Conservation (phyloP, 2,888 invertebrate species). For the Heliconius charithonia region DNA sequence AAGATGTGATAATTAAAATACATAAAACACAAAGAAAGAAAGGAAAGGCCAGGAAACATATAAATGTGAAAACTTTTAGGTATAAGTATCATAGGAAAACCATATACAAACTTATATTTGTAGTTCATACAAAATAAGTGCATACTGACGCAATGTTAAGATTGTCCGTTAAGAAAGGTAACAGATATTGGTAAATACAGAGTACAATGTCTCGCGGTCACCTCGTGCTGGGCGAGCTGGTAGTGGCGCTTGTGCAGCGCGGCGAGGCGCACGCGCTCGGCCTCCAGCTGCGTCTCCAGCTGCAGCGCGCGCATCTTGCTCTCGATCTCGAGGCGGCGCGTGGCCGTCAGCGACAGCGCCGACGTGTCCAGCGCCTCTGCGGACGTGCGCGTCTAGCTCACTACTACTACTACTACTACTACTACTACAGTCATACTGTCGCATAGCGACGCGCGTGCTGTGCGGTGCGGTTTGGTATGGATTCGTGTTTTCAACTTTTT, state of each 20-base stretch:
- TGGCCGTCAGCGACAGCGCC: slow-evolving; percentile 94
- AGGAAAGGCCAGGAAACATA: too few relatives aligned
- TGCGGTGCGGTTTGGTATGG: not conserved
- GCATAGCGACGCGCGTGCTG: not conserved
- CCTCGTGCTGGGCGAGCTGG: slow-evolving; percentile 88
- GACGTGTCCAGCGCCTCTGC: slow-evolving; percentile 95
- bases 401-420: not conserved
- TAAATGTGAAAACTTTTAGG: too few relatives aligned
- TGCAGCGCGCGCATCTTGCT: slow-evolving; percentile 97
- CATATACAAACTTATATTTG: too few relatives aligned
- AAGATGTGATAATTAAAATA: too few relatives aligned
- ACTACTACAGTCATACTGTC: too few relatives aligned
- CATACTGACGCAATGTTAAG: too few relatives aligned
- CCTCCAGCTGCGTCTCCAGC: slow-evolving; percentile 94
- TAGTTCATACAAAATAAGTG: too few relatives aligned
- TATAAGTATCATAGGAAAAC: too few relatives aligned
- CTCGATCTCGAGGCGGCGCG: slow-evolving; percentile 98
- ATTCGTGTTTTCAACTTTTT: not conserved
- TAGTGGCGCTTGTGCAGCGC: slow-evolving; percentile 96
- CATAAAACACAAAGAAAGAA: too few relatives aligned
- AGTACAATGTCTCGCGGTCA: slow-evolving; percentile 41
- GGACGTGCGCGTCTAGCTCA: slow-evolving; percentile 31
- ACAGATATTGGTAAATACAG: too few relatives aligned
- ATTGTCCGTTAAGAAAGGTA: too few relatives aligned
- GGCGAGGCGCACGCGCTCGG: slow-evolving; percentile 92